A percentile compares a stretch with the other conserved stretches of the same genome.
phyloP scores from a whole-genome alignment of 2,888 invertebrate species.

The Cerceris ruficornis region DNA sequence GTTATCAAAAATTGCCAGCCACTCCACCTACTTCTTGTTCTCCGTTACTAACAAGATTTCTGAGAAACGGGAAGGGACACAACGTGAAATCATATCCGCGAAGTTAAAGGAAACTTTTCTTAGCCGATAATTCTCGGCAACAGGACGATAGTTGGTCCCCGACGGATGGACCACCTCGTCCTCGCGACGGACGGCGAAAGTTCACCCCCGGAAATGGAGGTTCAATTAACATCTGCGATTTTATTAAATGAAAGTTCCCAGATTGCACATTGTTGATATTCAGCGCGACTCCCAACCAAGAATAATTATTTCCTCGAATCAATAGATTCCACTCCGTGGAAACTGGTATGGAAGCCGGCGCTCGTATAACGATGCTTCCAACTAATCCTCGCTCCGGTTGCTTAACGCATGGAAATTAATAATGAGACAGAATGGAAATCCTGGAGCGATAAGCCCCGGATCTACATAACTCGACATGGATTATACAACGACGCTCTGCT shows the following conservation, averaged over 20 bases:
- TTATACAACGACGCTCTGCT: slow-evolving; percentile 51
- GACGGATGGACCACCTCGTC: neutral
- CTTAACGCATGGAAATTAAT: slow-evolving; percentile 69
- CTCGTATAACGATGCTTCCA: slow-evolving; percentile 53
- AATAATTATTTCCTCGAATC: slow-evolving; percentile 53
- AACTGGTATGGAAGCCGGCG: slow-evolving; percentile 45
- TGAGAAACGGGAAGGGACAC: too few species aligned
- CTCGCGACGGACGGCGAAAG: neutral
- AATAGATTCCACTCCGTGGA: slow-evolving; percentile 41
- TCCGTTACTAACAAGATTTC: too few species aligned
- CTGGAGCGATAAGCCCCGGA: slow-evolving; percentile 64
- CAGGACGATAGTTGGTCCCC: neutral
- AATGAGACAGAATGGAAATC: slow-evolving; percentile 69
- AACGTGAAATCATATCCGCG: too few species aligned
- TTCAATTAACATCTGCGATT: neutral
- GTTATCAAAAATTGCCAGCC: too few species aligned
- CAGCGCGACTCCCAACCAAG: slow-evolving; percentile 10
- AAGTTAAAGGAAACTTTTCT: too few species aligned
- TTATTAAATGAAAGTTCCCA: neutral
- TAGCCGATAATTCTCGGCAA: too few species aligned
- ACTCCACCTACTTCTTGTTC: too few species aligned
- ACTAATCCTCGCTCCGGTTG: slow-evolving; percentile 59
- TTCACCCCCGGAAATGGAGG: neutral
- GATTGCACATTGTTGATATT: neutral
- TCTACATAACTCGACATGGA: slow-evolving; percentile 63